These are phyloP conservation scores for Lordiphosa fenestrarum DNA, from an alignment of 2,888 invertebrate genomes.

Conservation along the genomic window DNA sequence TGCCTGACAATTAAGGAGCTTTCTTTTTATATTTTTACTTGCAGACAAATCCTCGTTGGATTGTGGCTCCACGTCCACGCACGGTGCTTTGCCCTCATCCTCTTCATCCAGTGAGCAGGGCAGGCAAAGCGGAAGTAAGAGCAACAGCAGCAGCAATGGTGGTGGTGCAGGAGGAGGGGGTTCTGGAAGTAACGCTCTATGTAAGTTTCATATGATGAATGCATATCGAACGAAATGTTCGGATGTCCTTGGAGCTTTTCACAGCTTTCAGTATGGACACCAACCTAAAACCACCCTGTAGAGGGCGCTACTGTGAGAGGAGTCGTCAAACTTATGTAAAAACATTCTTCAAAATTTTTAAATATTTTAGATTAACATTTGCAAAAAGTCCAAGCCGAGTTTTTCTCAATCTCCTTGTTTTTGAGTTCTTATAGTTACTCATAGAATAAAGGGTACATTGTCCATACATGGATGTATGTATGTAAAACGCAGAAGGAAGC, in stretches of 20 bases:
- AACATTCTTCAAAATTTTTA: too few relatives aligned
- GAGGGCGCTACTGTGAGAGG: slow-evolving; percentile 28
- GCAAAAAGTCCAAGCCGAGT: too few relatives aligned
- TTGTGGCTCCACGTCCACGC: slow-evolving; percentile 71
- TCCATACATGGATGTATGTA: too few relatives aligned
- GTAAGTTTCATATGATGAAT: slow-evolving; percentile 56
- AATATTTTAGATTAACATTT: too few relatives aligned
- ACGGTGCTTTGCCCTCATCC: slow-evolving; percentile 57
- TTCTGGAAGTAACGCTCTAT: slow-evolving; percentile 51
- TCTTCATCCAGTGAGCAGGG: slow-evolving; percentile 46
- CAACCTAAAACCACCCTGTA: slow-evolving; percentile 36
- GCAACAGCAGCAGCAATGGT: slow-evolving; percentile 61
- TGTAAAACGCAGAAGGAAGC: too few relatives aligned
- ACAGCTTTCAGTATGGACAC: slow-evolving; percentile 67
- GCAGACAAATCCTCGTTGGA: slow-evolving; percentile 78
- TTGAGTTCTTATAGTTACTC: too few relatives aligned
- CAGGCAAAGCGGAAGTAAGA: slow-evolving; percentile 71
- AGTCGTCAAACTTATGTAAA: too few relatives aligned
- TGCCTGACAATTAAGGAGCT: slow-evolving; percentile 60
- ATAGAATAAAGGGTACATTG: too few relatives aligned
- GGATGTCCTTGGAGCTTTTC: slow-evolving; percentile 46
- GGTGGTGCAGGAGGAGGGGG: slow-evolving; percentile 20
- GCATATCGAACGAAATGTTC: slow-evolving; percentile 1
- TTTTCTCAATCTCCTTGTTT: too few relatives aligned
- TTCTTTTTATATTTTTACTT: slow-evolving; percentile 27